Conservation (phyloP, 2,797 vertebrate species). For the Anas acuta region DNA sequence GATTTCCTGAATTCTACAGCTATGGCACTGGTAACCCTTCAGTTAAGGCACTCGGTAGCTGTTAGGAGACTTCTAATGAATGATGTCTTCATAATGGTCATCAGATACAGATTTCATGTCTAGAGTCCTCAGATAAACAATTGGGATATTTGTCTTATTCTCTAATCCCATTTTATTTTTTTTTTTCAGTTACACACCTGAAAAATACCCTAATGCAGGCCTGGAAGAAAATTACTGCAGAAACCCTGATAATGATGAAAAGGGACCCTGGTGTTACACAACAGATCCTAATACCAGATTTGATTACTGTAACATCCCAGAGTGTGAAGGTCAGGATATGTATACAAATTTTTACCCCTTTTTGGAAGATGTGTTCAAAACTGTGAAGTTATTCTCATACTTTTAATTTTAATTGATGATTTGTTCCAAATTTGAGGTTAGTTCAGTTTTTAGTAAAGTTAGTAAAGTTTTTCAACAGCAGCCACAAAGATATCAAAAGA, state of each 20-base stretch:
- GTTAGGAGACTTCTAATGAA: neutral
- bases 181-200: conserved; percentile 80
- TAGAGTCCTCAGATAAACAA: neutral
- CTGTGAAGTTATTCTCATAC: neutral
- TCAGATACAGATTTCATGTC: neutral
- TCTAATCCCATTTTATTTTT: neutral
- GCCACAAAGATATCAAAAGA: neutral
- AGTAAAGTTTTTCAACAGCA: neutral
- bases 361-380: neutral
- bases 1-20: neutral
- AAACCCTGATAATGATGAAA: conserved; percentile 85
- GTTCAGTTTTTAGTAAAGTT: neutral
- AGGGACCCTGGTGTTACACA: conserved; percentile 96
- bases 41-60: neutral
- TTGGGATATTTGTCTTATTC: neutral
- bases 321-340: conserved; percentile 85
- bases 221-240: conserved; percentile 93
- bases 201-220: conserved; percentile 73
- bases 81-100: neutral
- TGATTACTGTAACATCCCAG: conserved; percentile 85
- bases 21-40: neutral
- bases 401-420: neutral
- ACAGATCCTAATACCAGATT: conserved; percentile 80
- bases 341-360: neutral
- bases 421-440: neutral